phyloP scores from a whole-genome alignment of 2,888 invertebrate genomes.

The Scelioninae gen. 2 region DNA sequence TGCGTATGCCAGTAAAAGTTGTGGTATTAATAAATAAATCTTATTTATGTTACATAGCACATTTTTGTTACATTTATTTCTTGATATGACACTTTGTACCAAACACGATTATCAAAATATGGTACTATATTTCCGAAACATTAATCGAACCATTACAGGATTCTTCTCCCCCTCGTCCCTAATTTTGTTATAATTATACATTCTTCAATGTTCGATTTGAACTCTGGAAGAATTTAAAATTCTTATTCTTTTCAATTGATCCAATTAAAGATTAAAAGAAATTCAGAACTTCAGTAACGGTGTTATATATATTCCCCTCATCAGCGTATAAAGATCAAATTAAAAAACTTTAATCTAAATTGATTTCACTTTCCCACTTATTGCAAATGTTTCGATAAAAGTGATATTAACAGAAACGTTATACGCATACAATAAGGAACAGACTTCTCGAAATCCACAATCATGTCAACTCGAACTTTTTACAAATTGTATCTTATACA shows the following conservation, averaged over 20 bases:
- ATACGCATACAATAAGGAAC: background rate
- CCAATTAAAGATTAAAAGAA: slow-evolving; percentile 48
- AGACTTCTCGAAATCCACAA: background rate
- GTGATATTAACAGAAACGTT: background rate
- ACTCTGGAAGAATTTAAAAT: slow-evolving; percentile 27
- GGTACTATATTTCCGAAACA: background rate
- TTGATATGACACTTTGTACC: slow-evolving; percentile 41
- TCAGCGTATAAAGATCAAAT: slow-evolving; percentile 40
- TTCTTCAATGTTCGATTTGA: slow-evolving; percentile 41
- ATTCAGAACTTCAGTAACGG: slow-evolving; percentile 33
- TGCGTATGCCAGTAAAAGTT: background rate
- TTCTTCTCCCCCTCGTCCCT: background rate
- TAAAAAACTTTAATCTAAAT: slow-evolving; percentile 45
- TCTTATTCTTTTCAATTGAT: slow-evolving; percentile 42
- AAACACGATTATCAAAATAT: slow-evolving; percentile 26
- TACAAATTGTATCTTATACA: too few species aligned
- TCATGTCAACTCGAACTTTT: slow-evolving; percentile 3
- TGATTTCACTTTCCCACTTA: slow-evolving; percentile 15
- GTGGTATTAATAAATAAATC: slow-evolving; percentile 7
- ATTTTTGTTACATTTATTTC: slow-evolving; percentile 3
- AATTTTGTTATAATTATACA: slow-evolving; percentile 11
- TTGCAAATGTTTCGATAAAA: slow-evolving; percentile 17
- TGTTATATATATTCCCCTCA: slow-evolving; percentile 49
- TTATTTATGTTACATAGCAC: slow-evolving; percentile 7
- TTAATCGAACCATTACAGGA: background rate